Evolutionary conservation across 2,113 vertebrate genomes (phyloP).

Genomic region (Pandion haliaetus): DNA sequence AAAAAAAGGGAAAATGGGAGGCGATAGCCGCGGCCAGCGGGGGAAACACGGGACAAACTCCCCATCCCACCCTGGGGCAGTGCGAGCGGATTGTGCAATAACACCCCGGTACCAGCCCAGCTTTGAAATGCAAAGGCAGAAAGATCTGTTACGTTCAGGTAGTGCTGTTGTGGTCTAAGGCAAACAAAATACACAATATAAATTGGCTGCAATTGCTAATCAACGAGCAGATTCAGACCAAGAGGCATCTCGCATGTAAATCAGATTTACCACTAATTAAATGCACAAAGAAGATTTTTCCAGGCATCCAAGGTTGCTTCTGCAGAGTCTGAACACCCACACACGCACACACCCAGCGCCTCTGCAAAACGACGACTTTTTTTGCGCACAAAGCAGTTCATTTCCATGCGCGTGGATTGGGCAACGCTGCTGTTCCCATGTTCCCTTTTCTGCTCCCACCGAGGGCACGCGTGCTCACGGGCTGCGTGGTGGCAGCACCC

Average conservation of each 20-base stretch:
- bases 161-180: not conserved
- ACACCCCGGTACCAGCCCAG: not conserved
- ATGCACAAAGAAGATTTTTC: constrained; percentile 45
- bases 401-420: not conserved
- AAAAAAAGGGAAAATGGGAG: not conserved
- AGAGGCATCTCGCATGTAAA: constrained; percentile 50
- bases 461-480: accelerated
- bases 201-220: not conserved
- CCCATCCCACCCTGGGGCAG: not conserved
- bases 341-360: constrained; percentile 23
- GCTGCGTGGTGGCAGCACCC: not conserved
- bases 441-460: not conserved
- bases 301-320: constrained; percentile 36
- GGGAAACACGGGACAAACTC: not conserved
- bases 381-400: constrained; percentile 13
- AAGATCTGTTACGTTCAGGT: not conserved
- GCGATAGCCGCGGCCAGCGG: not conserved
- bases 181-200: not conserved
- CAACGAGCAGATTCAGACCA: constrained; percentile 14
- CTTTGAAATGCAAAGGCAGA: constrained; percentile 60
- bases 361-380: not conserved
- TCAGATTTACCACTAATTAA: not conserved
- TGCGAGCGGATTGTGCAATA: not conserved
- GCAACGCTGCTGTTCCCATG: not conserved
- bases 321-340: constrained; percentile 43